Conservation (phyloP, 1,140 invertebrate species). For the Protaetia brevitarsis region DNA sequence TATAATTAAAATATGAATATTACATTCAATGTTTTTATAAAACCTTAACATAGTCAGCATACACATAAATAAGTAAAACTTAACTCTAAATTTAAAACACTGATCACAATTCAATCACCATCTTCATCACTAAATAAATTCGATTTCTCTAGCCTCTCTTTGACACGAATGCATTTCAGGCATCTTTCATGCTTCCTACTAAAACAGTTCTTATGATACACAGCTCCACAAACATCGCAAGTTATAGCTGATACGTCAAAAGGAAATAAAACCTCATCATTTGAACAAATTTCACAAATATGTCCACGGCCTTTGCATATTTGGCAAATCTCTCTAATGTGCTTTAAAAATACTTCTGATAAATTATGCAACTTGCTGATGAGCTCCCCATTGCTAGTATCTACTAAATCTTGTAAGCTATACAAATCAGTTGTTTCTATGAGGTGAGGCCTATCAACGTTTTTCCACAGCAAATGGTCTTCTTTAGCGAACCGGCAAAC, state of each 20-base stretch:
- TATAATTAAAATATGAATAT: too few species aligned
- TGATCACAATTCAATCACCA: too few species aligned
- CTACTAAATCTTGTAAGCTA: constrained; percentile 73
- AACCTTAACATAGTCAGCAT: too few species aligned
- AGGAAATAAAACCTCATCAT: constrained; percentile 81
- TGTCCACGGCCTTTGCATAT: constrained; percentile 74
- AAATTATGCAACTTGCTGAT: constrained; percentile 64
- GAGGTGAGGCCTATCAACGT: constrained; percentile 69
- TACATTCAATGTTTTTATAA: too few species aligned
- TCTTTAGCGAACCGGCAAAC: constrained; percentile 71
- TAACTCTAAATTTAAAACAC: too few species aligned
- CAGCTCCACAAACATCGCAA: constrained; percentile 74
- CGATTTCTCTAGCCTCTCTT: constrained; percentile 35
- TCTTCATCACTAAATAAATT: neutral
- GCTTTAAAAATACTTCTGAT: constrained; percentile 62
- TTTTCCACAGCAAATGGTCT: constrained; percentile 64
- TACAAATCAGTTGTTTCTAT: constrained; percentile 69
- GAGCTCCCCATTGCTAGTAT: constrained; percentile 63
- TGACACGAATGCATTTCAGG: constrained; percentile 66
- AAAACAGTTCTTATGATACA: constrained; percentile 78
- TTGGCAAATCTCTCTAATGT: constrained; percentile 72
- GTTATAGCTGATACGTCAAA: constrained; percentile 73
- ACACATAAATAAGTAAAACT: too few species aligned
- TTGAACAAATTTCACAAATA: constrained; percentile 87
- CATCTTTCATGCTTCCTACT: constrained; percentile 67